phyloP scores from a whole-genome alignment of 2,113 vertebrate genomes.

The Nyctereutes procyonoides region DNA sequence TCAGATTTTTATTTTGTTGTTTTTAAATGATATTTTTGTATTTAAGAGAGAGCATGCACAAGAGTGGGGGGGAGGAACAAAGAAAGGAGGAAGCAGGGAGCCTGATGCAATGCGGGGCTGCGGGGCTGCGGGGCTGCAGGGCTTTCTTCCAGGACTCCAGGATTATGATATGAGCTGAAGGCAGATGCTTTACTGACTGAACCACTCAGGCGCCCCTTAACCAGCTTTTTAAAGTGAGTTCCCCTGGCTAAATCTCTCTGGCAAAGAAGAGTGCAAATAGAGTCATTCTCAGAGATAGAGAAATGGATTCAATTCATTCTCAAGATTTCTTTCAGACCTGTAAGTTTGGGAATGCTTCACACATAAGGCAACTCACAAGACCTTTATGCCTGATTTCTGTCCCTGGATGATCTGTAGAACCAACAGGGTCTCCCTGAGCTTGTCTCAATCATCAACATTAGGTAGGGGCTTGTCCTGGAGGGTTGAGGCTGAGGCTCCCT shows the following conservation, averaged over 20 bases:
- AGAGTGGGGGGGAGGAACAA: too few relatives aligned
- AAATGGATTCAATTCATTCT: background rate
- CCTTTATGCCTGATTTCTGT: background rate
- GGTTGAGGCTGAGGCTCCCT: background rate
- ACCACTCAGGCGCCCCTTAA: background rate
- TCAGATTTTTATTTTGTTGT: background rate
- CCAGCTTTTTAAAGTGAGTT: background rate
- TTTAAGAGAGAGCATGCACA: too few relatives aligned
- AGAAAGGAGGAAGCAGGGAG: too few relatives aligned
- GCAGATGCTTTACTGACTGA: too few relatives aligned
- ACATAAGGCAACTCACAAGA: background rate
- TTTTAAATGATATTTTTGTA: too few relatives aligned
- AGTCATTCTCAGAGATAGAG: conserved; percentile 37
- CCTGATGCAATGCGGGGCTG: too few relatives aligned
- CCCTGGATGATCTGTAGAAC: background rate
- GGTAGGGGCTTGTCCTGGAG: background rate
- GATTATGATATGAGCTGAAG: too few relatives aligned
- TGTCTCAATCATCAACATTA: background rate
- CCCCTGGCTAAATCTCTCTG: background rate
- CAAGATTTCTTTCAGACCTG: background rate
- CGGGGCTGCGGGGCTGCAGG: too few relatives aligned
- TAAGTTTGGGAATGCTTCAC: background rate
- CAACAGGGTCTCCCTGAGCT: background rate
- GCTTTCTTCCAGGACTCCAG: too few relatives aligned
- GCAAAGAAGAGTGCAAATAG: background rate